phyloP scores from a whole-genome alignment of 2,888 invertebrate genomes.

The Ectobius pallidus region DNA sequence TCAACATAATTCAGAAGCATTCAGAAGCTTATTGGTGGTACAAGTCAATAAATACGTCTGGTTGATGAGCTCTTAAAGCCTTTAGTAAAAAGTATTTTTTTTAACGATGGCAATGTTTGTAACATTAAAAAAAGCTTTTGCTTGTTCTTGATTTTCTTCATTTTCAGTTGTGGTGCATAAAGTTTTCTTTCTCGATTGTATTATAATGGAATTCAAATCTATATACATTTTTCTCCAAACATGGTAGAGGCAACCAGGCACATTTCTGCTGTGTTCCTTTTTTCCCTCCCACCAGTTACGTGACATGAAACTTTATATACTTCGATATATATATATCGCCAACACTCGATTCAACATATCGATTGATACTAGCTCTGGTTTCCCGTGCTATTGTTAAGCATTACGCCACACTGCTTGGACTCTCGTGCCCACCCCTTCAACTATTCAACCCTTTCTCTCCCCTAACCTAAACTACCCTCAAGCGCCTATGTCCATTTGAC shows the following conservation, averaged over 20 bases:
- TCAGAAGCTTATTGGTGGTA: no score
- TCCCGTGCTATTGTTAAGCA: constrained; percentile 27
- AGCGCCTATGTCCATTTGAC: constrained; percentile 27
- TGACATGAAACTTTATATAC: constrained; percentile 20
- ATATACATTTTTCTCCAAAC: neutral
- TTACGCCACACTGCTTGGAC: constrained; percentile 9
- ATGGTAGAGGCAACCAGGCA: no score
- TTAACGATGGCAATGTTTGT: no score
- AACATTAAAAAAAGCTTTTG: no score
- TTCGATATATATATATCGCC: constrained; percentile 24
- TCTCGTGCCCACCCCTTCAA: neutral
- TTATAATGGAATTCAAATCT: neutral
- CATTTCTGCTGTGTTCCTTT: no score
- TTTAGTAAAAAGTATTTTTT: no score
- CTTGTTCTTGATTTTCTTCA: no score
- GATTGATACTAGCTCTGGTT: constrained; percentile 7
- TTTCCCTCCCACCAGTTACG: neutral
- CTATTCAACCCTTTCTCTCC: no score
- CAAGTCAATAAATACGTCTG: no score
- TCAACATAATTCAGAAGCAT: no score
- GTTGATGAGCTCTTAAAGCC: no score
- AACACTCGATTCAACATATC: constrained; percentile 20
- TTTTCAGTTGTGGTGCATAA: no score
- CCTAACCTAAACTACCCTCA: constrained; percentile 21
- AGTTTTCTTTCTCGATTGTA: neutral